Evolutionary conservation across 2,797 vertebrate genomes (phyloP).

Genomic region (Okamejei kenojei): DNA sequence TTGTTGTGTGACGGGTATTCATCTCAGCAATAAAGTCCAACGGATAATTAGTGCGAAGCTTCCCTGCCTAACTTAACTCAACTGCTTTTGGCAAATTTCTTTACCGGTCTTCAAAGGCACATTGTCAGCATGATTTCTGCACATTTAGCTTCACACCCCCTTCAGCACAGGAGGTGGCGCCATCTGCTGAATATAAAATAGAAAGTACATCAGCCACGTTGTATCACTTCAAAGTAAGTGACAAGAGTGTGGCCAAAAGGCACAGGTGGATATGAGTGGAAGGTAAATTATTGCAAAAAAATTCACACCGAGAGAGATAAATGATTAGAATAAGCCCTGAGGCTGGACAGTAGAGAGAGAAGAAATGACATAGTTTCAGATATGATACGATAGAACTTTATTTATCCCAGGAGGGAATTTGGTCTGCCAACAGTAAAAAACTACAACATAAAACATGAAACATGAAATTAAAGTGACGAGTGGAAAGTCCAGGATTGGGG

Average conservation of each 20-base stretch:
- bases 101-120: neutral
- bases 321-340: neutral
- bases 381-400: neutral
- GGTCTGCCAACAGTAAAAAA: too few species aligned
- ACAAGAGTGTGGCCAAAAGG: neutral
- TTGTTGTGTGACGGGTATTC: neutral
- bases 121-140: neutral
- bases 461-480: too few species aligned
- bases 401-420: too few species aligned
- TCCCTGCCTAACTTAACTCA: neutral
- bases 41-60: neutral
- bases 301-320: neutral
- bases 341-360: neutral
- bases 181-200: neutral
- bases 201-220: neutral
- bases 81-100: neutral
- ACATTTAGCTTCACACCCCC: neutral
- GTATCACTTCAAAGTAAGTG: conserved; percentile 14
- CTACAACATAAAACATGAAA: too few species aligned
- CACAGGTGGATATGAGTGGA: neutral
- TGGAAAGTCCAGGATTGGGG: too few species aligned
- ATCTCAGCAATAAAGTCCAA: neutral
- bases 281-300: neutral
- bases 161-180: neutral
- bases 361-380: neutral